Evolutionary conservation across 1,140 invertebrate genomes (phyloP).

Genomic region (Drosophila subpulchrella): DNA sequence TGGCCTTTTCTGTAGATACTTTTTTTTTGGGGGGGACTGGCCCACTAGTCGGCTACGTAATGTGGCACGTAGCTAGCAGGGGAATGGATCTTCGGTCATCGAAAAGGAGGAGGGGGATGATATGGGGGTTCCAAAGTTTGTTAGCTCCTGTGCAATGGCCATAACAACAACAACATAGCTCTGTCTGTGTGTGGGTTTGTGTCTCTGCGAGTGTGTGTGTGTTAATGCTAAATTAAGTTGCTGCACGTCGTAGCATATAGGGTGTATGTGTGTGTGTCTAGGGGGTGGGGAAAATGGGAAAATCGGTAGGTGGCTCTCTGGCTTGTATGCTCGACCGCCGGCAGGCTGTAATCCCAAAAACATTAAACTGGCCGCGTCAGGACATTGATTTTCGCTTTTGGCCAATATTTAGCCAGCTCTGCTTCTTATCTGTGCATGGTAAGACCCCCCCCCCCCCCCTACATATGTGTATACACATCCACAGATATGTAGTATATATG

Average conservation of each 20-base stretch:
- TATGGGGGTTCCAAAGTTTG: background rate
- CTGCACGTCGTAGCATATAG: slow-evolving; percentile 39
- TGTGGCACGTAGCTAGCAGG: slow-evolving; percentile 42
- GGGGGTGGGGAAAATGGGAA: slow-evolving; percentile 23
- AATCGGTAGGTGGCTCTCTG: background rate
- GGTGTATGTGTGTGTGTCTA: background rate
- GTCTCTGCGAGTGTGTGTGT: slow-evolving; percentile 32
- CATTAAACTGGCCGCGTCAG: slow-evolving; percentile 54
- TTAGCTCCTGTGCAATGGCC: slow-evolving; percentile 29
- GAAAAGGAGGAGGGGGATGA: background rate
- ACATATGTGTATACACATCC: slow-evolving; percentile 1
- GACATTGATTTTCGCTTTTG: slow-evolving; percentile 57
- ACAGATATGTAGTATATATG: background rate
- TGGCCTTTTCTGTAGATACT: slow-evolving; percentile 5
- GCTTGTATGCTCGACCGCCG: slow-evolving; percentile 3
- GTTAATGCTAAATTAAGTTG: slow-evolving; percentile 60
- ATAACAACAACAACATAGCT: slow-evolving; percentile 19
- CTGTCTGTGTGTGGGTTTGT: slow-evolving; percentile 1
- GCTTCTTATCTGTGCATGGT: slow-evolving; percentile 25
- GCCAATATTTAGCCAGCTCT: slow-evolving; percentile 30
- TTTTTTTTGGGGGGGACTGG: background rate
- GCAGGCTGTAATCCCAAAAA: slow-evolving; percentile 49
- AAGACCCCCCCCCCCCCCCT: slow-evolving; percentile 1
- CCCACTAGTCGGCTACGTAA: slow-evolving; percentile 44
- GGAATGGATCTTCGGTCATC: slow-evolving; percentile 17